A percentile compares a stretch with the other conserved stretches of the same genome.
Conservation (phyloP, 2,113 vertebrate genomes). For the Seriola quinqueradiata region DNA sequence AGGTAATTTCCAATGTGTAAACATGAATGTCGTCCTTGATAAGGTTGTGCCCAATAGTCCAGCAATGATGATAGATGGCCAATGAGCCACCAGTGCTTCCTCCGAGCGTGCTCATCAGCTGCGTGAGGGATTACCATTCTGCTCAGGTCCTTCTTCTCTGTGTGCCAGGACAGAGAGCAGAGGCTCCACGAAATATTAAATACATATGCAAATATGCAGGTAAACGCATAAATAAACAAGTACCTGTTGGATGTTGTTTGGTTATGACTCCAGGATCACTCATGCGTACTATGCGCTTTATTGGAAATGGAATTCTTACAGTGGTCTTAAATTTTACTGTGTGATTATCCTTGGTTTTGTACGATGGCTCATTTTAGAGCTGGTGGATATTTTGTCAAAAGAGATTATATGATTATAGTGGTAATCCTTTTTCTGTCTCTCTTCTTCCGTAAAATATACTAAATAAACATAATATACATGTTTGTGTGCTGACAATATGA, state of each 20-base stretch:
- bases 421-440: constrained; percentile 50
- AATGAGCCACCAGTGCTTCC: constrained; percentile 39
- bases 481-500: constrained; percentile 13
- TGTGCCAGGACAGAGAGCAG: constrained; percentile 31
- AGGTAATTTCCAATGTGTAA: constrained; percentile 71
- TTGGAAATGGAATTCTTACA: constrained; percentile 36
- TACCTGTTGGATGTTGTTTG: constrained; percentile 47
- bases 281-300: constrained; percentile 37
- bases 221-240: constrained; percentile 16
- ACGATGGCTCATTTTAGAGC: constrained; percentile 63
- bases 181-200: constrained; percentile 41
- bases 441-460: constrained; percentile 28
- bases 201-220: constrained; percentile 51
- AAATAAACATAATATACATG: constrained; percentile 28
- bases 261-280: constrained; percentile 40
- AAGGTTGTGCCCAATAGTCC: constrained; percentile 60
- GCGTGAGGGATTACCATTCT: constrained; percentile 59
- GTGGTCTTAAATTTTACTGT: constrained; percentile 43
- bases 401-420: constrained; percentile 52
- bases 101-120: constrained; percentile 45
- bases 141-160: constrained; percentile 26
- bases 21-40: constrained; percentile 73
- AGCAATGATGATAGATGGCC: constrained; percentile 70
- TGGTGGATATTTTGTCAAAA: constrained; percentile 57
- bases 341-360: constrained; percentile 53